Percentiles rank a stretch among this genome's conserved stretches.
These are phyloP conservation scores for Clarias magur DNA, from an alignment of 2,113 vertebrate genomes.

Conservation along the genomic window DNA sequence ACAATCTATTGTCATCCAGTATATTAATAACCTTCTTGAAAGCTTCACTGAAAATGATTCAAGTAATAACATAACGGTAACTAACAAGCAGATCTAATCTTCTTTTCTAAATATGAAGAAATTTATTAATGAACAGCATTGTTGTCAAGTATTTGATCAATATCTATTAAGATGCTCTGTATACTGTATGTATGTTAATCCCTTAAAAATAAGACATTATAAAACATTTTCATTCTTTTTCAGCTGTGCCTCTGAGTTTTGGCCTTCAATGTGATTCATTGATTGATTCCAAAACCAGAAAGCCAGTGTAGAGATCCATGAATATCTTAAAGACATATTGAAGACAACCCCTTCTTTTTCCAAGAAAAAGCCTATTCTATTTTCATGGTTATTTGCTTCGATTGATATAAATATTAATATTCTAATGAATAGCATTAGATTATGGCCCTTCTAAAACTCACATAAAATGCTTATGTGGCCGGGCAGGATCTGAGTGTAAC, in stretches of 20 bases:
- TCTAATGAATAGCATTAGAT: neutral
- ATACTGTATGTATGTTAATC: neutral
- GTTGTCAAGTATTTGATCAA: neutral
- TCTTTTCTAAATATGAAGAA: neutral
- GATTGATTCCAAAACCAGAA: slow-evolving; percentile 7
- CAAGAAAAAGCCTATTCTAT: neutral
- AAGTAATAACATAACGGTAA: neutral
- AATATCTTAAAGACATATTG: neutral
- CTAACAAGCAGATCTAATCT: neutral
- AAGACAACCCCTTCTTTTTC: neutral
- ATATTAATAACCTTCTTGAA: neutral
- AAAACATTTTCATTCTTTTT: neutral
- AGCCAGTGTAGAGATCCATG: neutral
- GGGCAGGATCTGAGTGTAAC: neutral
- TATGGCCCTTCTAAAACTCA: neutral
- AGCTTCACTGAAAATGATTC: neutral
- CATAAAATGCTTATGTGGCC: neutral
- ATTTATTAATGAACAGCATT: neutral
- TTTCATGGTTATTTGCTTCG: neutral
- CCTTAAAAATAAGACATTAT: neutral
- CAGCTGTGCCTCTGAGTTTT: neutral
- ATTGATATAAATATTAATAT: neutral
- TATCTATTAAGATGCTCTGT: neutral
- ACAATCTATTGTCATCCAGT: neutral
- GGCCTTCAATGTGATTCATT: neutral